These are phyloP conservation scores for Garrulus glandarius DNA, from an alignment of 2,797 vertebrate species.

Conservation along the genomic window DNA sequence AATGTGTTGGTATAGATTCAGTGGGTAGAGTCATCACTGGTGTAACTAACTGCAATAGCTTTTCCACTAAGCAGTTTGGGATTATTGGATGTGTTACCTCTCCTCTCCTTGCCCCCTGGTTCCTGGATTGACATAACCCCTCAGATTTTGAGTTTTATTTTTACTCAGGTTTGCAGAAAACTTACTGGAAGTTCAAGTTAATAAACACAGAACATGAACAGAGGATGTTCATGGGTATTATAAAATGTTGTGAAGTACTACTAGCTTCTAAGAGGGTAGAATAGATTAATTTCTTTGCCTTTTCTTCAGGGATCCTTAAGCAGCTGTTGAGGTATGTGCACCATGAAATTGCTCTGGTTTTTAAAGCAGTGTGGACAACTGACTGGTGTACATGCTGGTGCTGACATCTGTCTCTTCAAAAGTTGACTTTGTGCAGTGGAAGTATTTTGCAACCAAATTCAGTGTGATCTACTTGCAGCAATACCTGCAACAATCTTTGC, in stretches of 20 bases:
- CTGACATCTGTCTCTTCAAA: background rate
- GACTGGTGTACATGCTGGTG: background rate
- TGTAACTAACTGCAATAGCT: background rate
- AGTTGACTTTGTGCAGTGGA: background rate
- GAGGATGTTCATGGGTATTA: background rate
- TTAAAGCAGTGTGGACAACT: background rate
- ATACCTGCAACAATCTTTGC: background rate
- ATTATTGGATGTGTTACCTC: background rate
- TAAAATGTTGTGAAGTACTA: background rate
- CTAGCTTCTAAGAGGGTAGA: background rate
- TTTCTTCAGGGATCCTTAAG: background rate
- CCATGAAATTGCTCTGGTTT: background rate
- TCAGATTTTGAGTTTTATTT: background rate
- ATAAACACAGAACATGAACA: background rate
- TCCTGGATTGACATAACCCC: background rate
- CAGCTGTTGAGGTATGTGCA: background rate
- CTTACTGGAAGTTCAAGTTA: background rate
- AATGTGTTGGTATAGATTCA: background rate
- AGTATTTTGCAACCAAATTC: background rate
- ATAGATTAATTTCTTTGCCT: background rate
- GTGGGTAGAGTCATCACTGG: background rate
- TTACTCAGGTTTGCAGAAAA: background rate
- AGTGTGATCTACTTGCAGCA: background rate
- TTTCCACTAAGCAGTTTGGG: background rate
- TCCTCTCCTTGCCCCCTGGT: rapidly evolving